A percentile compares a stretch with the other conserved stretches of the same genome.
Conservation (phyloP, 1,140 invertebrate species). For the Notospermus geniculatus region DNA sequence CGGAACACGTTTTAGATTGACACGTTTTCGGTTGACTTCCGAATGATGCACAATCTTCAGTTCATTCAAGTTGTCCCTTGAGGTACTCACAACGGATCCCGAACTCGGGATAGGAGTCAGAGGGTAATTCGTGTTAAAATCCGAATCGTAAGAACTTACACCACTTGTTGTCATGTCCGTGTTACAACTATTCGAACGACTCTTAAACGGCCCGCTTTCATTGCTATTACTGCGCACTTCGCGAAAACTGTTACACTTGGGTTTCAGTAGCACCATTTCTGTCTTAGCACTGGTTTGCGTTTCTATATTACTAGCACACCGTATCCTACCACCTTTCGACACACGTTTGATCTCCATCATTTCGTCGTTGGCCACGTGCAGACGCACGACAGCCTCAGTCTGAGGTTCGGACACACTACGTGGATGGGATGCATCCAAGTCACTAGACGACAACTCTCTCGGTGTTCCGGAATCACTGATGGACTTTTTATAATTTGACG, state of each 20-base stretch:
- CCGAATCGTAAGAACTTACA: constrained; percentile 74
- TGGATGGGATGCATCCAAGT: no score
- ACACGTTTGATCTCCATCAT: no score
- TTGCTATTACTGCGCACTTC: constrained; percentile 39
- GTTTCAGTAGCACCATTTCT: background rate
- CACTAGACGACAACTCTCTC: no score
- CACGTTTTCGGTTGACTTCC: constrained; percentile 36
- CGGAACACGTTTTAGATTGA: constrained; percentile 45
- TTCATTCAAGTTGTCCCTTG: constrained; percentile 8
- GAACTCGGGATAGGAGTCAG: background rate
- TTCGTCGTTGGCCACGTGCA: no score
- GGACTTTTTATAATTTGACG: no score
- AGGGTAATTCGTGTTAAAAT: constrained; percentile 53
- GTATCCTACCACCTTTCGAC: no score
- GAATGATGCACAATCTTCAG: constrained; percentile 42
- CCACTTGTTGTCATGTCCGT: constrained; percentile 74
- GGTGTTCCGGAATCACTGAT: no score
- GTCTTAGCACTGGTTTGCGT: no score
- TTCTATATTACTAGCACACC: no score
- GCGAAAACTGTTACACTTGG: constrained; percentile 13
- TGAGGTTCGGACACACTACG: no score
- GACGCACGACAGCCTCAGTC: no score
- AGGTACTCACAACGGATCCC: background rate
- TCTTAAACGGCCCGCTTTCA: constrained; percentile 49
- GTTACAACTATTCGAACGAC: constrained; percentile 56